Evolutionary conservation across 2,113 vertebrate species (phyloP), one percentile per base, ranked within the genome.

Genomic region (Ariopsis seemanni): DNA sequence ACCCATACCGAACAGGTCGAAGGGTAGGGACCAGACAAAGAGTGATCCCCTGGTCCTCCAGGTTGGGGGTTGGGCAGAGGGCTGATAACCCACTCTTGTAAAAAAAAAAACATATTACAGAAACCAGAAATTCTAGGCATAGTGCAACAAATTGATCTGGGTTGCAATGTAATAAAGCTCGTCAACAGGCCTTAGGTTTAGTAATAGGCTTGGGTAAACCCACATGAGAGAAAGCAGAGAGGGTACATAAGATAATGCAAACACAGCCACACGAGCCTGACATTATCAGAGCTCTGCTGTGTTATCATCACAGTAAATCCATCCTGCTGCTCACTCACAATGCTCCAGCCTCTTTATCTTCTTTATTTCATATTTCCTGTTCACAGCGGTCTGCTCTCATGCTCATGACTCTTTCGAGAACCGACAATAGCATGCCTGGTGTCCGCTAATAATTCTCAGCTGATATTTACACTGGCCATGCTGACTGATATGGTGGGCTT

Each of bases 321-420:
- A 83, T 89, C 63, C 79, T 80, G 53, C 60, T n/a, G 3, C 62
- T 86, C 20, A 58, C 71, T 65, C 60, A 71, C 60, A 50, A 78
- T 57, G 17, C 80, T 75, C 58, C 27, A 14, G 34, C 60, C 48
- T 55, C 67, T 82, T 85, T 89, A 90, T 90, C 85, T 83, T 30
- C 48, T 20, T 27, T 14, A 17, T 71, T 85, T 72, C 85, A 87
- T 80, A 72, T 85, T 83, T 89, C 88, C 89, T 85, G 48, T 85
- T 75, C 83, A 53, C 85, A 60, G 74, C n/a, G 12, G 77, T 80
- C 63, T 8, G 30, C 63, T 53, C 17, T 67, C 60, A 22, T 1
- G 50, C 48, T 67, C 18, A 27, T 17, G 27, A 25, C 22, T 62
- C 55, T 20, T 34, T 42, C 8, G 5, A 72, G 63, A 18, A 34